Base-by-base conservation (phyloP, 1,140 invertebrate species). In the Aleiodes sp. region DNA sequence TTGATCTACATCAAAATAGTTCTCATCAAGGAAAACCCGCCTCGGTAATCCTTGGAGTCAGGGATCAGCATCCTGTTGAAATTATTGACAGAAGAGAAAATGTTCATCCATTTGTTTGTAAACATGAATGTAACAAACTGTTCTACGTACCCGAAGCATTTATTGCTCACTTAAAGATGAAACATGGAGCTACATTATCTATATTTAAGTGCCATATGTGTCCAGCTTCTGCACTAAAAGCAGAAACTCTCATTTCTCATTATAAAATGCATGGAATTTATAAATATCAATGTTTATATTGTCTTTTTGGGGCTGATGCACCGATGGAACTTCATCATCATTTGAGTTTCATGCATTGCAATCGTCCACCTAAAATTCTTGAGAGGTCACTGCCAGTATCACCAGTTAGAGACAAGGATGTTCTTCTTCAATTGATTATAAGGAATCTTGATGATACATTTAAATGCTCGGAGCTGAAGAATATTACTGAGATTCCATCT, bases 221-320 rank as follows among this genome's bases (percentile, higher is more conserved):
- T 33, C 70, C 67, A 4, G 26, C 37, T 29, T 60, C 35, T 9
- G 68, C 14, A 0, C n/a, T 31, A 10, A 76, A 68, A 52, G 56
- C 80, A n/a, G 72, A 79, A 10, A 66, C 74, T 6, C 66, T 87
- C 0, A 73, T 86, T 2, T 26, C 33, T 79, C 86, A 87, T 68
- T 87, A 88, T 67, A 85, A 83, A 21, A 29, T 67, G 3, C 88
- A 89, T 52, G 80, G 80, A 8, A 81, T 85, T 70, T 82, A 82
- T 29, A 87, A 85, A 26, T 88, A 81, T 46, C 88, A 89, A 57
- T 89, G 88, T 59, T 74, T 86, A 1, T 88, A 88, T 68, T 89
- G 88, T 67, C 31, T 82, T 8, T 78, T 80, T 73, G 88, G 88
- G 6, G 71, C 82, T 2, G 78, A 86, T n/a, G 77, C 72, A 6